A percentile compares a stretch with the other conserved stretches of the same genome.
Evolutionary conservation across 2,113 vertebrate genomes (phyloP).

Genomic region (Cinclus cinclus): DNA sequence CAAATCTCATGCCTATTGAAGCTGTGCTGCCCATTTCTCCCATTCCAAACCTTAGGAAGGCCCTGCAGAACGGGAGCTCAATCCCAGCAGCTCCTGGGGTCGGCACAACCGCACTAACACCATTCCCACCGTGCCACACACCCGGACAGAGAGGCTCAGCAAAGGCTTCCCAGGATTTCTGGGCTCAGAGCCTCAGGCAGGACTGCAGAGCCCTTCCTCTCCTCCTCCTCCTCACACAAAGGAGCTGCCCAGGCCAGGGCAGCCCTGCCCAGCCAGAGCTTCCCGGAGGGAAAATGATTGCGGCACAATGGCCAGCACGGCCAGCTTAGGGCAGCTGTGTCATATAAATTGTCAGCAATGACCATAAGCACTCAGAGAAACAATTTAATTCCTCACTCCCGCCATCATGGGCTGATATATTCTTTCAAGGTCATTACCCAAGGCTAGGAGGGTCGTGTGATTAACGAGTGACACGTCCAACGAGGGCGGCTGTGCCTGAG

Average conservation of each 20-base stretch:
- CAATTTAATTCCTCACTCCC: constrained; percentile 98
- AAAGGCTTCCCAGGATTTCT: neutral
- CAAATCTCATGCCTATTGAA: neutral
- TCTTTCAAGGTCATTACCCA: constrained; percentile 99
- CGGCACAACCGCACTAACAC: neutral
- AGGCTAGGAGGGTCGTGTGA: constrained; percentile 97
- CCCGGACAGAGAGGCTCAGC: neutral
- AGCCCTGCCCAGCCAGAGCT: constrained; percentile 37
- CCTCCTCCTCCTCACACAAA: constrained; percentile 53
- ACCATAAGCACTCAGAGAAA: constrained; percentile 99
- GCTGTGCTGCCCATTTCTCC: neutral
- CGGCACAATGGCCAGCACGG: constrained; percentile 66
- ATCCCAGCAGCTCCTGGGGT: neutral
- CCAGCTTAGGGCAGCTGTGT: constrained; percentile 82
- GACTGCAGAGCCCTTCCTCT: constrained; percentile 14
- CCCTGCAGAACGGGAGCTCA: neutral
- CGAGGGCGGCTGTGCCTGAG: constrained; percentile 91
- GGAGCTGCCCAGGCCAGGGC: neutral
- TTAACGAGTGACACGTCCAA: constrained; percentile 98
- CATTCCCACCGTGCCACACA: neutral
- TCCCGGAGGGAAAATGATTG: constrained; percentile 74
- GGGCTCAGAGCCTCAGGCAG: neutral
- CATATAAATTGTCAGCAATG: constrained; percentile 97
- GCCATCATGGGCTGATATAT: constrained; percentile 99
- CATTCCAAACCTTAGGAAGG: neutral